Evolutionary conservation across 2,888 invertebrate genomes (phyloP).

Genomic region (Rotaria magnacalcarata): DNA sequence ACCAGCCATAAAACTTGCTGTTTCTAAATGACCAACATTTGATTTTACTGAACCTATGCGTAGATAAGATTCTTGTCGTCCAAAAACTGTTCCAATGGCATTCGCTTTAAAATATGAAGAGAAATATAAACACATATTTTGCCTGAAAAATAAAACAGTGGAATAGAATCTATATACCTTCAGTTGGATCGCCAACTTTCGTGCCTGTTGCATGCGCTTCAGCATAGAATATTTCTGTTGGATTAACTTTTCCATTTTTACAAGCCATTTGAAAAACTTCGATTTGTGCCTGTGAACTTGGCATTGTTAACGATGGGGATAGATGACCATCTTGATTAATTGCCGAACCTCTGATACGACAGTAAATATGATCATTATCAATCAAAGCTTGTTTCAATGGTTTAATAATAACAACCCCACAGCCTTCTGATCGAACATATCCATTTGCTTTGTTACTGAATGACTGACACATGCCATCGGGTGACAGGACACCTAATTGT

Average conservation of each 20-base stretch:
- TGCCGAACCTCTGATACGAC: conserved; percentile 50
- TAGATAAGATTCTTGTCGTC: background rate
- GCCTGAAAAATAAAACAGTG: too few species aligned
- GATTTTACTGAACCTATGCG: conserved; percentile 46
- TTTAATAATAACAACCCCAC: conserved; percentile 52
- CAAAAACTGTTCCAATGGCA: conserved; percentile 44
- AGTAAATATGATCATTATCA: conserved; percentile 49
- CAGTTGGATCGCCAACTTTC: conserved; percentile 55
- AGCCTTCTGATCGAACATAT: conserved; percentile 56
- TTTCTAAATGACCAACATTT: conserved; percentile 47
- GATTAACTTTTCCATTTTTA: conserved; percentile 24
- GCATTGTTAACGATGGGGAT: conserved; percentile 12
- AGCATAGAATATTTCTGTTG: conserved; percentile 49
- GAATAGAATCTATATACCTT: conserved; percentile 48
- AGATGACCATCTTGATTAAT: conserved; percentile 54
- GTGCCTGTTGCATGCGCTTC: conserved; percentile 57
- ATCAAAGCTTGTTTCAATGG: conserved; percentile 51
- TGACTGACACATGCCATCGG: conserved; percentile 52
- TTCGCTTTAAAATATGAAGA: background rate
- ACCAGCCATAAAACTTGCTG: conserved; percentile 47
- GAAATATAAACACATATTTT: background rate
- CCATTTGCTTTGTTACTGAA: conserved; percentile 56
- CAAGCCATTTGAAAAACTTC: conserved; percentile 35
- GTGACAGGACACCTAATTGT: conserved; percentile 51
- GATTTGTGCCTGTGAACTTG: conserved; percentile 45